Conservation (phyloP, 2,888 invertebrate species). For the Ochropleura plecta region DNA sequence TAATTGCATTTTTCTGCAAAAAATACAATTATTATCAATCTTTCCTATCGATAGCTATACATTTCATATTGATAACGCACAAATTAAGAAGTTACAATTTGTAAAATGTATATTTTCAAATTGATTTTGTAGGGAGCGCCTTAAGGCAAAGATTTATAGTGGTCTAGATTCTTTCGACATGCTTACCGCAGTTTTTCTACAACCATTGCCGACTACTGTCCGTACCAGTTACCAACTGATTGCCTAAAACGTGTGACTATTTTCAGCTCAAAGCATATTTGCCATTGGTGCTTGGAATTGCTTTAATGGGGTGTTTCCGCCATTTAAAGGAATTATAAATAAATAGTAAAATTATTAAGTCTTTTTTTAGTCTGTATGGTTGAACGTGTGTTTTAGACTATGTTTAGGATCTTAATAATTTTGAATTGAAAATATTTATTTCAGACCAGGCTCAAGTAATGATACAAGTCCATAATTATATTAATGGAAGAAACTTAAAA, state of each 20-base stretch:
- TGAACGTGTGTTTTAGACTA: background rate
- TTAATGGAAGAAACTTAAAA: too few relatives aligned
- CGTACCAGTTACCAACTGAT: slow-evolving; percentile 46
- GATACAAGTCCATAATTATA: too few relatives aligned
- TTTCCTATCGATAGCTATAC: too few relatives aligned
- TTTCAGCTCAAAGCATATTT: slow-evolving; percentile 1
- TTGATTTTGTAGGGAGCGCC: background rate
- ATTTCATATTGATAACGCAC: too few relatives aligned
- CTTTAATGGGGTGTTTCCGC: background rate
- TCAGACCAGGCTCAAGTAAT: too few relatives aligned
- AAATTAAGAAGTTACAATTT: too few relatives aligned
- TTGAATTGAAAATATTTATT: too few relatives aligned
- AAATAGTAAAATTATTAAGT: background rate
- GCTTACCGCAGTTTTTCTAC: background rate
- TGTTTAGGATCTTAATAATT: too few relatives aligned
- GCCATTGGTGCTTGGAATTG: background rate
- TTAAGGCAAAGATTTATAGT: slow-evolving; percentile 34
- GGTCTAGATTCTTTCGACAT: slow-evolving; percentile 23
- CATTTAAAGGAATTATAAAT: background rate
- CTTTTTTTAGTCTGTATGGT: background rate
- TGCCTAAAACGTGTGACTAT: slow-evolving; percentile 9
- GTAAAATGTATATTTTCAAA: too few relatives aligned
- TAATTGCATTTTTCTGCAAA: too few relatives aligned
- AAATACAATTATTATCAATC: too few relatives aligned
- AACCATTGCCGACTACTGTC: background rate